A percentile compares a stretch with the other conserved stretches of the same genome.
Evolutionary conservation across 1,140 invertebrate genomes (phyloP).

Genomic region (Scaptomyza pallida): DNA sequence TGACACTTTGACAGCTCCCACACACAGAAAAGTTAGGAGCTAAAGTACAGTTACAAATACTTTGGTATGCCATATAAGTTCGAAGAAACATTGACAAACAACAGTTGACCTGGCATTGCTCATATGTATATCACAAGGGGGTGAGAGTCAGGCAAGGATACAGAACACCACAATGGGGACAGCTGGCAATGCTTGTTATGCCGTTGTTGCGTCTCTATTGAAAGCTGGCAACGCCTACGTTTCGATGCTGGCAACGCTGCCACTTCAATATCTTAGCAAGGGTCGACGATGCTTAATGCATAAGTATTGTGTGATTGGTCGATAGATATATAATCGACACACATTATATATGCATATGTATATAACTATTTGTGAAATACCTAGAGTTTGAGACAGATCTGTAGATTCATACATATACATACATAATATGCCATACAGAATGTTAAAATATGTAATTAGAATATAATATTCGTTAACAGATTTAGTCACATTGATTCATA

Average conservation of each 20-base stretch:
- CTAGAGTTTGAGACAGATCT: constrained; percentile 24
- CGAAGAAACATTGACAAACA: constrained; percentile 1
- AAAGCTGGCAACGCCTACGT: constrained; percentile 39
- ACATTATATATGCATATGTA: constrained; percentile 41
- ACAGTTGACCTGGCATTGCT: not conserved
- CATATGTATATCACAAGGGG: not conserved
- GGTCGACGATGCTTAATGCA: constrained; percentile 17
- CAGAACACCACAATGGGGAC: not conserved
- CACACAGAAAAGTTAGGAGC: not conserved
- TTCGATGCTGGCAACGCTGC: constrained; percentile 9
- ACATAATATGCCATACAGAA: constrained; percentile 36
- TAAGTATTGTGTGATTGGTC: not conserved
- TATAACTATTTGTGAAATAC: constrained; percentile 6
- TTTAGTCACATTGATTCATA: constrained; percentile 5
- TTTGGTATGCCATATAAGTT: too few relatives aligned
- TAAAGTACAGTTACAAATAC: not conserved
- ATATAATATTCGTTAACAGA: not conserved
- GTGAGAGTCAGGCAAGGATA: not conserved
- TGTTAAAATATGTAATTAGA: constrained; percentile 5
- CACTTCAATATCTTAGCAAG: constrained; percentile 4
- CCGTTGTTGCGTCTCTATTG: not conserved
- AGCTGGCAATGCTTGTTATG: constrained; percentile 5
- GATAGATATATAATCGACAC: constrained; percentile 17
- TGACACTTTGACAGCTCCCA: not conserved
- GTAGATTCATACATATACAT: constrained; percentile 47